phyloP scores from a whole-genome alignment of 1,140 invertebrate genomes.

The Caenorhabditis brenneri region DNA sequence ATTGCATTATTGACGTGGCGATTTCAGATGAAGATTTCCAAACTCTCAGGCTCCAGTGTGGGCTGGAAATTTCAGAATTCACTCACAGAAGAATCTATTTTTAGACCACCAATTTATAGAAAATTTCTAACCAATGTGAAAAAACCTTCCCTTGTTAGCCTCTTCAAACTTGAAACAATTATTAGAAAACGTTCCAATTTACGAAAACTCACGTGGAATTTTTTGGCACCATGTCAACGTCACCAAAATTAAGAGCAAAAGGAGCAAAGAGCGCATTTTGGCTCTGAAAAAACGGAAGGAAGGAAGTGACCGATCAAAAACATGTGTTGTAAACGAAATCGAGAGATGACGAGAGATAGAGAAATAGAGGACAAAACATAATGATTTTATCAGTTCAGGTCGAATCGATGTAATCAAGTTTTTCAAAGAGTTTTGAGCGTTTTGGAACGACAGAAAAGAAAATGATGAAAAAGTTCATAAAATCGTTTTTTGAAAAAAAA shows the following conservation, averaged over 20 bases:
- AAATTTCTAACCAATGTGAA: too few species aligned
- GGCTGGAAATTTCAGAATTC: too few species aligned
- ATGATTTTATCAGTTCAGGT: neutral
- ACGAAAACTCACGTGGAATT: constrained; percentile 6
- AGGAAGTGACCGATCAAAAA: neutral
- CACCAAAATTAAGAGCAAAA: neutral
- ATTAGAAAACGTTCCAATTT: too few species aligned
- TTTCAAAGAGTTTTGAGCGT: neutral
- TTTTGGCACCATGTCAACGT: neutral
- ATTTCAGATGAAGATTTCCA: too few species aligned
- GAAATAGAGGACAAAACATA: neutral
- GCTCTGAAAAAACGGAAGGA: neutral
- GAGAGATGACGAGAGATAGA: neutral
- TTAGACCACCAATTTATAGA: too few species aligned
- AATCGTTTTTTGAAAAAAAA: neutral
- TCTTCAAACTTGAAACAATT: too few species aligned
- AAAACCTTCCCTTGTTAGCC: too few species aligned
- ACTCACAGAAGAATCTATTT: too few species aligned
- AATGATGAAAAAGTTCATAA: neutral
- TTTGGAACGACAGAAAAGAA: neutral
- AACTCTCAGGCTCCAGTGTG: too few species aligned
- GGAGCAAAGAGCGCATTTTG: neutral
- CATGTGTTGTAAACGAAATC: neutral
- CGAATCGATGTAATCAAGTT: neutral
- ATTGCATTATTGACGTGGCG: too few species aligned